Percentiles rank a stretch among this genome's conserved stretches.
phyloP scores from a whole-genome alignment of 2,797 vertebrate genomes.

The Siniperca obscura region DNA sequence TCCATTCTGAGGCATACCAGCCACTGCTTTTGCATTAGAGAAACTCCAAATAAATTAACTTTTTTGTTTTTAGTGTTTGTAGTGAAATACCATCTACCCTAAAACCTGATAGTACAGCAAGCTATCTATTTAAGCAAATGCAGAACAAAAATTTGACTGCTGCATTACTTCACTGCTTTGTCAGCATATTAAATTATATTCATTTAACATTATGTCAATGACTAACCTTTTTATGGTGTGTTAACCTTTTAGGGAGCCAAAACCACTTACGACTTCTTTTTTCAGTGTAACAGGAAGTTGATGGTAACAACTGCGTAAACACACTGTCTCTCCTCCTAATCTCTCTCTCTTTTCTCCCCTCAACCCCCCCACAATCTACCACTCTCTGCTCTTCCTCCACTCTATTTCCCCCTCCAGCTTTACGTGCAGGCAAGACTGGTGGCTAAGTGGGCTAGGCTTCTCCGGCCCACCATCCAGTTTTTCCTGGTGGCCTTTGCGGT shows the following conservation, averaged over 20 bases:
- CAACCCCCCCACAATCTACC: background rate
- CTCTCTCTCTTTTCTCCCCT: background rate
- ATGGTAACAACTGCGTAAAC: constrained; percentile 9
- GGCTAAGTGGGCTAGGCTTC: constrained; percentile 90
- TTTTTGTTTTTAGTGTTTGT: constrained; percentile 11
- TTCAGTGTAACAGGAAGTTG: constrained; percentile 16
- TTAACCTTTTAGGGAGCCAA: constrained; percentile 1
- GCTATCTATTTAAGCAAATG: background rate
- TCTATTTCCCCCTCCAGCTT: constrained; percentile 79
- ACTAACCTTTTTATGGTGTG: constrained; percentile 24
- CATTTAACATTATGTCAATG: background rate
- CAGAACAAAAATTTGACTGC: constrained; percentile 2
- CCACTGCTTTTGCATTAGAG: constrained; percentile 17
- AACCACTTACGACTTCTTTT: constrained; percentile 24
- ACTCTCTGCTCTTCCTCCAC: constrained; percentile 12
- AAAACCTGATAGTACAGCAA: background rate
- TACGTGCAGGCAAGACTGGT: constrained; percentile 91
- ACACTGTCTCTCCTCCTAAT: background rate
- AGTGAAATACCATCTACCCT: background rate
- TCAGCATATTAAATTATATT: constrained; percentile 5
- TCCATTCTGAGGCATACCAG: constrained; percentile 24
- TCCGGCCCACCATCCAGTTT: constrained; percentile 94
- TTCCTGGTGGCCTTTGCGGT: constrained; percentile 92
- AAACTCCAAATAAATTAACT: background rate
- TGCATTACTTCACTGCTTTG: constrained; percentile 13